phyloP scores from a whole-genome alignment of 2,797 vertebrate species.

The Heliangelus exortis region DNA sequence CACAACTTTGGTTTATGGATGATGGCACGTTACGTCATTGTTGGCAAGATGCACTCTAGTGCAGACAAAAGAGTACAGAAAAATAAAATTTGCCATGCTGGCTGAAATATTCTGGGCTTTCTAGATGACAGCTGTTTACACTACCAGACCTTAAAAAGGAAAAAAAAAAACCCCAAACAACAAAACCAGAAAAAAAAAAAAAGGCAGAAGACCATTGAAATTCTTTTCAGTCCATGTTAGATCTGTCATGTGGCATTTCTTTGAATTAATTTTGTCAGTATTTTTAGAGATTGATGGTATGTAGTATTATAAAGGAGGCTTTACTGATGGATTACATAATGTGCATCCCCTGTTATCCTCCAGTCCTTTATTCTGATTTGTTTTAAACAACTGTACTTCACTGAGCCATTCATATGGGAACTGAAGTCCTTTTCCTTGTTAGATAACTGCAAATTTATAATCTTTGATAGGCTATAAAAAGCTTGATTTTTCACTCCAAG shows the following conservation, averaged over 20 bases:
- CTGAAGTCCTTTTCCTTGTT: neutral
- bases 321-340: neutral
- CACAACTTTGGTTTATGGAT: neutral
- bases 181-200: neutral
- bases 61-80: neutral
- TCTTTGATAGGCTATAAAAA: conserved; percentile 27
- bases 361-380: conserved; percentile 12
- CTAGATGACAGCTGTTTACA: neutral
- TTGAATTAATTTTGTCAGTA: neutral
- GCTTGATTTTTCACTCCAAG: conserved; percentile 26
- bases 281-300: neutral
- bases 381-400: neutral
- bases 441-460: conserved; percentile 1
- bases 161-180: neutral
- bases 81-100: neutral
- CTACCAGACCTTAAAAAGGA: neutral
- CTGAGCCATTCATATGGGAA: neutral
- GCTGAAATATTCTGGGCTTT: neutral
- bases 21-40: neutral
- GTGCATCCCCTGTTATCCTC: neutral
- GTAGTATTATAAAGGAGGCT: neutral
- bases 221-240: neutral
- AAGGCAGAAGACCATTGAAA: neutral
- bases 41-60: neutral
- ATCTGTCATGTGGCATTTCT: neutral